Percentiles rank a stretch among this genome's conserved stretches.
phyloP scores from a whole-genome alignment of 2,113 vertebrate species.

The Micronisus gabar region DNA sequence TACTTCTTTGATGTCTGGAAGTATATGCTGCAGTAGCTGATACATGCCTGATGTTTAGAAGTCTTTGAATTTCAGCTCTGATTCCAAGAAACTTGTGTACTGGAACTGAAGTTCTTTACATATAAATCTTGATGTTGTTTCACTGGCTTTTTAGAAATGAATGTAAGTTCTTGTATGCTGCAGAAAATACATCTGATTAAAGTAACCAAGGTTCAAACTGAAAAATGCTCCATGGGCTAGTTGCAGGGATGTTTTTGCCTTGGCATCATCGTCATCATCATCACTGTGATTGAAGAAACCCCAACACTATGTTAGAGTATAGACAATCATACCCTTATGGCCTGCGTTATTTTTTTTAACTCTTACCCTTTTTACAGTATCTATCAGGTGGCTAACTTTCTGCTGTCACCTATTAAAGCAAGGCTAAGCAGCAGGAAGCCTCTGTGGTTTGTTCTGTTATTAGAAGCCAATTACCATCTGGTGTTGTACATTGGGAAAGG shows the following conservation, averaged over 20 bases:
- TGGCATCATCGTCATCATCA: not conserved
- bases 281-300: not conserved
- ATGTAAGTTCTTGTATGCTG: not conserved
- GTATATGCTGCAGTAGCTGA: not conserved
- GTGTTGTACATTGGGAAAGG: not conserved
- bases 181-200: not conserved
- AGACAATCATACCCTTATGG: not conserved
- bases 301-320: not conserved
- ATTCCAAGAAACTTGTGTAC: not conserved
- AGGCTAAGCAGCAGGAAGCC: conserved; percentile 44
- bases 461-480: conserved; percentile 60
- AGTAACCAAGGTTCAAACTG: not conserved
- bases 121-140: not conserved
- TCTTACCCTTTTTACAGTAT: not conserved
- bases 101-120: not conserved
- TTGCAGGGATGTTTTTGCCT: not conserved
- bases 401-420: conserved; percentile 41
- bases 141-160: not conserved
- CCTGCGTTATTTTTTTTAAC: not conserved
- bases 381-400: not conserved
- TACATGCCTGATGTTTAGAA: not conserved
- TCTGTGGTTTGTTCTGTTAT: conserved; percentile 55
- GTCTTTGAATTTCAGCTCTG: not conserved
- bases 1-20: not conserved
- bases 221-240: not conserved